Evolutionary conservation across 1,140 invertebrate species (phyloP), one percentile per base, ranked within the genome.

Genomic region (Sycophila sp.): DNA sequence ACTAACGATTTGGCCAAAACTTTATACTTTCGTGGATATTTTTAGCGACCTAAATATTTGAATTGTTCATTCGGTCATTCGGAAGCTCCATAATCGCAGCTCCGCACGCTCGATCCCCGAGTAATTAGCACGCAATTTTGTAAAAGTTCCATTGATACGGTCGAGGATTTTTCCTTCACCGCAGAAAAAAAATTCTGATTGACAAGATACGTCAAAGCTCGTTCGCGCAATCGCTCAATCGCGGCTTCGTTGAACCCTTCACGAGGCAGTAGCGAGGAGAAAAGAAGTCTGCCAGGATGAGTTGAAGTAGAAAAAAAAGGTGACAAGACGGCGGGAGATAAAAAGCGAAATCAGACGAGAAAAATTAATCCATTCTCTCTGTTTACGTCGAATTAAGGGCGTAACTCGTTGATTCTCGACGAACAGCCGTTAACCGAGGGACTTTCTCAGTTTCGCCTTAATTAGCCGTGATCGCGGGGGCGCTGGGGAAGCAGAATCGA

Each of bases 351-450:
- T 0, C 36, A 40, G 2, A 30, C 28, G n/a, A 30, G 58, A 47
- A 67, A 45, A 67, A 45, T 58, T 67, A 38, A 67, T 67, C 53
- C 26, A 34, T 58, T 47, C 26, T n/a, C 11, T 55, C 26, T 67
- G 40, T 67, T 67, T 58, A 67, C 53, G 53, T 47, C 51, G 40
- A 42, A 66, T 66, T 66, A 40, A 66, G 26, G n/a, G 6, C 26
- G 51, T 66, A 34, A 42, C 49, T 55, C 22, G 58, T 45, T 60
- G 58, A 60, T 58, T n/a, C 36, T 58, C 15, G 7, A 13, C 5
- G 19, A 42, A 58, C 22, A 24, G 17, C 28, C 40, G 22, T 24
- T 34, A 32, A 63, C 4, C 47, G 30, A 22, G 49, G 60, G 28
- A 7, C 42, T 47, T n/a, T n/a, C n/a, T n/a, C n/a, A n/a, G n/a